phyloP scores from a whole-genome alignment of 2,888 invertebrate genomes.

The Phorcus lineatus region DNA sequence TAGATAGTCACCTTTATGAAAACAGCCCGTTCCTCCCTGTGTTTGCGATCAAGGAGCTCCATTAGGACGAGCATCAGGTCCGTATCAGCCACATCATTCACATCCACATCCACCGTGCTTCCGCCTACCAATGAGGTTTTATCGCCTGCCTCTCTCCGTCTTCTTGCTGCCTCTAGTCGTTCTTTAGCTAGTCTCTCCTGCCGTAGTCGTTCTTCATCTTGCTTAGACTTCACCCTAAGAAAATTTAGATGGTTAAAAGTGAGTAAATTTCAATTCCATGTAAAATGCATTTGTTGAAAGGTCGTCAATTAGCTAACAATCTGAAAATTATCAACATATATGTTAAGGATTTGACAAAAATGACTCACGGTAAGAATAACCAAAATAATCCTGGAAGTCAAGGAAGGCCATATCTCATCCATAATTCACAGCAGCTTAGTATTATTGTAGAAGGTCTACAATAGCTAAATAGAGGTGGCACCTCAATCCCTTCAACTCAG shows the following conservation, averaged over 20 bases:
- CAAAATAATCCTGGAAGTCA: too few relatives aligned
- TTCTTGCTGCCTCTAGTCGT: slow-evolving; percentile 60
- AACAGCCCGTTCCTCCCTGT: slow-evolving; percentile 58
- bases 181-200: slow-evolving; percentile 65
- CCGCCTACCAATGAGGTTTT: slow-evolving; percentile 30
- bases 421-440: too few relatives aligned
- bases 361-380: too few relatives aligned
- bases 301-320: neutral
- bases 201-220: slow-evolving; percentile 55
- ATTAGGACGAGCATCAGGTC: slow-evolving; percentile 60
- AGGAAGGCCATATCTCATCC: too few relatives aligned
- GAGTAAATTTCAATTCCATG: neutral
- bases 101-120: slow-evolving; percentile 38
- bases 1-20: slow-evolving; percentile 55
- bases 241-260: neutral
- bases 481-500: too few relatives aligned
- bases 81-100: slow-evolving; percentile 49
- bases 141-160: slow-evolving; percentile 33
- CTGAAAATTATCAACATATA: too few relatives aligned
- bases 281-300: neutral
- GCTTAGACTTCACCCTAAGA: slow-evolving; percentile 40
- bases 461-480: too few relatives aligned
- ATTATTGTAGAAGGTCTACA: too few relatives aligned
- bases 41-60: slow-evolving; percentile 61
- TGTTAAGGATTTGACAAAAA: too few relatives aligned